These are phyloP conservation scores for Phalacrocorax carbo DNA, from an alignment of 2,113 vertebrate genomes.

Conservation along the genomic window DNA sequence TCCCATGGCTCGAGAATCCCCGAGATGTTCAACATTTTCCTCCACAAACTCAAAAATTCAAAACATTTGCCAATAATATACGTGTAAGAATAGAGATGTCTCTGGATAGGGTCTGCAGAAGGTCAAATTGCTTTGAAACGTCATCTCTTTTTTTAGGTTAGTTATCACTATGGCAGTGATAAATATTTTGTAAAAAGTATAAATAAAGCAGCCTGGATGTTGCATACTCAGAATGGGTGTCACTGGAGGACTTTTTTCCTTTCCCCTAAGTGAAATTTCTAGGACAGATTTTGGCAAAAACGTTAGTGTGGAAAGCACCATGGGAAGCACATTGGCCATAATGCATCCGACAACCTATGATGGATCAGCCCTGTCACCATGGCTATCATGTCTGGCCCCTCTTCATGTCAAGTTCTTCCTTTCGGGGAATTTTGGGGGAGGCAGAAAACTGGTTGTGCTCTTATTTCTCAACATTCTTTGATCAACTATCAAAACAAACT, in stretches of 20 bases:
- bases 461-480: background rate
- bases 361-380: background rate
- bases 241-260: background rate
- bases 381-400: background rate
- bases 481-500: background rate
- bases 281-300: slow-evolving; percentile 15
- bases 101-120: slow-evolving; percentile 18
- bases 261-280: background rate
- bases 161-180: slow-evolving; percentile 66
- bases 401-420: background rate
- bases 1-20: slow-evolving; percentile 40
- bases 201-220: slow-evolving; percentile 46
- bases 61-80: slow-evolving; percentile 65
- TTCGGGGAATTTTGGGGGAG: background rate
- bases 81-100: slow-evolving; percentile 54
- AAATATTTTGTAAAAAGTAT: slow-evolving; percentile 65
- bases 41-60: slow-evolving; percentile 58
- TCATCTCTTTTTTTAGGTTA: slow-evolving; percentile 45
- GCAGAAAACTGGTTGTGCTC: background rate
- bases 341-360: rapidly evolving
- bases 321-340: background rate
- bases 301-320: background rate
- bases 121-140: slow-evolving; percentile 54
- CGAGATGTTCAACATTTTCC: slow-evolving; percentile 60
- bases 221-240: background rate